Evolutionary conservation across 2,797 vertebrate species (phyloP).

Genomic region (Perodicticus potto): DNA sequence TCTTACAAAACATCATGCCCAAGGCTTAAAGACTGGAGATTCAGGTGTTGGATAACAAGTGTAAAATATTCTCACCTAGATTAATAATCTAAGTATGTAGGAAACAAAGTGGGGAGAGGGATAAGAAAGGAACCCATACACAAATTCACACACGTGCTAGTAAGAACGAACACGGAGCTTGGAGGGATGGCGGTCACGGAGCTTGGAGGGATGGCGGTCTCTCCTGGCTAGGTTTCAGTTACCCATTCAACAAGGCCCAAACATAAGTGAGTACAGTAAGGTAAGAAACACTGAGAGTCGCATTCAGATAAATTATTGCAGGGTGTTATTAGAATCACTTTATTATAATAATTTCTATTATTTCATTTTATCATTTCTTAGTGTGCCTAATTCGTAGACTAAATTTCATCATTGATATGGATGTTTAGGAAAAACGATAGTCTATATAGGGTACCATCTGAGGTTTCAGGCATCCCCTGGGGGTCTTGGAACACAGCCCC

Average conservation of each 20-base stretch:
- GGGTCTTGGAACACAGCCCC: not conserved
- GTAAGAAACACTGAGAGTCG: not conserved
- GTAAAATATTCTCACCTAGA: not conserved
- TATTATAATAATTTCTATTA: too few relatives aligned
- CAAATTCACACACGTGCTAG: fast-evolving
- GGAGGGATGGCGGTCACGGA: not conserved
- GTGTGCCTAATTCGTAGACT: not conserved
- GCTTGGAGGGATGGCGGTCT: not conserved
- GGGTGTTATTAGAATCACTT: not conserved
- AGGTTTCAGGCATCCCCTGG: not conserved
- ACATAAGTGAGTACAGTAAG: not conserved
- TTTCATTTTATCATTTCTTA: not conserved
- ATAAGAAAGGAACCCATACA: not conserved
- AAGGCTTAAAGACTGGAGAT: not conserved
- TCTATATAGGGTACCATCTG: not conserved
- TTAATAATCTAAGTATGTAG: not conserved
- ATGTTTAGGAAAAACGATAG: not conserved
- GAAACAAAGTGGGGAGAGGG: not conserved
- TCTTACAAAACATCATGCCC: not conserved
- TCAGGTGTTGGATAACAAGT: not conserved
- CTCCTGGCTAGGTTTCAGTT: not conserved
- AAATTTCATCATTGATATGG: not conserved
- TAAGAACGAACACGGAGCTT: not conserved
- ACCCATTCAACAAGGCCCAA: too few relatives aligned
- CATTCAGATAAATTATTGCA: not conserved